Base-by-base conservation (phyloP, 1,140 invertebrate genomes). In the Drosophila seguyi region DNA sequence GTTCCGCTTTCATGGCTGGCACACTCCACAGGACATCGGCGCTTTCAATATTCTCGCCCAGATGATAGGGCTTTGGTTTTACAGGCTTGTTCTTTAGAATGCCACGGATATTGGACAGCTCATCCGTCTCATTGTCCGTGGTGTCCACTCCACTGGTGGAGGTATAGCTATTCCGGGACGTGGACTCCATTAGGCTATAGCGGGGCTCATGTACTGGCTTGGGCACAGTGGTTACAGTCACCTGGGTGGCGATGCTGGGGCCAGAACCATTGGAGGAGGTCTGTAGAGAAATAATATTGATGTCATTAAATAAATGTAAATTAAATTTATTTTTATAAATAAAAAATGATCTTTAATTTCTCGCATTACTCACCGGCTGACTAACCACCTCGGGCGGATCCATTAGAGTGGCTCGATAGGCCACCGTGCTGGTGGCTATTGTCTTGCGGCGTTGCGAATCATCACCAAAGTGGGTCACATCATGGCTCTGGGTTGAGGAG, bases 81-180 rank as follows among this genome's bases (percentile, higher is more conserved):
- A 94, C 93, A 38, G 95, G 95, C 93, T 95, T 95, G 79, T 95
- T 96, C 92, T 96, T 96, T 55, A 96, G 91, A 92, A 96, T 96
- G 73, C 95, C 95, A 75, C 95, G 94, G 79, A 95, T 94, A 86
- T 93, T 93, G 90, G 93, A 93, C 92, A 94, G 93, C 81, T 94
- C 93, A 62, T 93, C 93, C 11, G 75, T 92, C 36, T 92, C 88
- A 41, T 86, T 91, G 45, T 93, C 93, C 34, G 92, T 92, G 20
- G 92, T 91, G 6, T 94, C 93, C 47, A 93, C 92, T 6, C 93
- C 93, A 56, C 82, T 92, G 52, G 81, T 84, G 42, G 86, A 91
- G 22, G 90, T 87, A 52, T 92, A 92, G 36, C 83, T 92, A 34
- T 81, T 83, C 27, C 90, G 60, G 10, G 76, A 83, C 5, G 84